These are phyloP conservation scores for Tenthredo mesomela DNA, from an alignment of 2,888 invertebrate species.

Conservation along the genomic window DNA sequence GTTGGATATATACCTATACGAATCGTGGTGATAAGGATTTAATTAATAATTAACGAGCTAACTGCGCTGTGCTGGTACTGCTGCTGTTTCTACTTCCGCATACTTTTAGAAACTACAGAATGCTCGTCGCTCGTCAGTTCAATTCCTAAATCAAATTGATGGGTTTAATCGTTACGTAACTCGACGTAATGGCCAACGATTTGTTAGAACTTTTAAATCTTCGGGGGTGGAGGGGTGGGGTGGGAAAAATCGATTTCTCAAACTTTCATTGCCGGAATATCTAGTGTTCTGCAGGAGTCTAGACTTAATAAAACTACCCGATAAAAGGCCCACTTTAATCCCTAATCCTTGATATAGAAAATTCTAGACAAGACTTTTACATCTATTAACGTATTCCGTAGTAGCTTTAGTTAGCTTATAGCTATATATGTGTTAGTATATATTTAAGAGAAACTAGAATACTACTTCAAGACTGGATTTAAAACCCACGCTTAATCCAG, in stretches of 20 bases:
- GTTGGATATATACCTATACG: background rate
- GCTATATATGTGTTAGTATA: too few species aligned
- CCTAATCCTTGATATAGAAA: background rate
- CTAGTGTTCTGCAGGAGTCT: too few species aligned
- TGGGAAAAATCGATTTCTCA: background rate
- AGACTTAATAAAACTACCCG: too few species aligned
- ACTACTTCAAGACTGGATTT: background rate
- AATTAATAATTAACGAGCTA: constrained; percentile 45
- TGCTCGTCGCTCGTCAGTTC: constrained; percentile 27
- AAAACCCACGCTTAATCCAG: constrained; percentile 67
- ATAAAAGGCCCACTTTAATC: too few species aligned
- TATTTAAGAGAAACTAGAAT: background rate
- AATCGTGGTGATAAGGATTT: constrained; percentile 42
- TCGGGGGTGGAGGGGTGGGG: background rate
- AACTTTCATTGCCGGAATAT: background rate
- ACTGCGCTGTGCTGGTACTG: background rate
- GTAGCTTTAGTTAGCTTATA: too few species aligned
- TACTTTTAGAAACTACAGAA: background rate
- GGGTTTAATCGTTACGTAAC: constrained; percentile 17
- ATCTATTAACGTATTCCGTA: background rate
- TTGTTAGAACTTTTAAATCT: constrained; percentile 23
- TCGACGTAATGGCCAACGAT: background rate
- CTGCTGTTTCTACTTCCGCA: background rate
- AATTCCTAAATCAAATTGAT: constrained; percentile 32
- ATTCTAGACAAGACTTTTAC: background rate